Percentiles rank a stretch among this genome's conserved stretches.
Evolutionary conservation across 2,113 vertebrate species (phyloP).

Genomic region (Eublepharis macularius): DNA sequence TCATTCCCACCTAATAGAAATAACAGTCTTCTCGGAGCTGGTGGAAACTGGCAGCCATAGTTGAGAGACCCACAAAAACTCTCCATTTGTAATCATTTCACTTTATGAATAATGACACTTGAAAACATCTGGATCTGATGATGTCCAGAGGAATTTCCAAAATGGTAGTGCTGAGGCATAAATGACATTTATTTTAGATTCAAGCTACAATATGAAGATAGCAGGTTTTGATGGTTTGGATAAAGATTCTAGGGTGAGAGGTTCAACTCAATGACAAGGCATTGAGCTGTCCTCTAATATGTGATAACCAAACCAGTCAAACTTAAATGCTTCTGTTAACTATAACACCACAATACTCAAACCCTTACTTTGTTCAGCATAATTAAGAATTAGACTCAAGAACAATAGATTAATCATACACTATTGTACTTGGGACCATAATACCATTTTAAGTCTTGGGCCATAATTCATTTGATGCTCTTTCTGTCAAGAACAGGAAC

Average conservation of each 20-base stretch:
- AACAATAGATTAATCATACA: slow-evolving; percentile 65
- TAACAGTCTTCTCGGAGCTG: slow-evolving; percentile 55
- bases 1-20: slow-evolving; percentile 57
- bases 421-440: slow-evolving; percentile 55
- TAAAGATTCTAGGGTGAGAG: slow-evolving; percentile 48
- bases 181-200: slow-evolving; percentile 65
- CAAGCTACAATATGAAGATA: slow-evolving; percentile 58
- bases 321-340: slow-evolving; percentile 60
- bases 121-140: slow-evolving; percentile 78
- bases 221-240: slow-evolving; percentile 45
- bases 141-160: slow-evolving; percentile 72
- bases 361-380: slow-evolving; percentile 50
- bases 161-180: slow-evolving; percentile 74
- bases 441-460: slow-evolving; percentile 58
- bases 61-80: slow-evolving; percentile 58
- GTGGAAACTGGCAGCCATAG: slow-evolving; percentile 64
- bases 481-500: neutral
- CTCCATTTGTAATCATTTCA: slow-evolving; percentile 73
- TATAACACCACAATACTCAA: slow-evolving; percentile 71
- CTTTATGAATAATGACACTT: slow-evolving; percentile 72
- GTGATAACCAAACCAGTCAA: slow-evolving; percentile 55
- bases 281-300: slow-evolving; percentile 45
- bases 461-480: neutral
- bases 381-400: slow-evolving; percentile 62
- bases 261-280: slow-evolving; percentile 38